A percentile compares a stretch with the other conserved stretches of the same genome.
phyloP scores from a whole-genome alignment of 2,797 vertebrate species.

The Selene dorsalis region DNA sequence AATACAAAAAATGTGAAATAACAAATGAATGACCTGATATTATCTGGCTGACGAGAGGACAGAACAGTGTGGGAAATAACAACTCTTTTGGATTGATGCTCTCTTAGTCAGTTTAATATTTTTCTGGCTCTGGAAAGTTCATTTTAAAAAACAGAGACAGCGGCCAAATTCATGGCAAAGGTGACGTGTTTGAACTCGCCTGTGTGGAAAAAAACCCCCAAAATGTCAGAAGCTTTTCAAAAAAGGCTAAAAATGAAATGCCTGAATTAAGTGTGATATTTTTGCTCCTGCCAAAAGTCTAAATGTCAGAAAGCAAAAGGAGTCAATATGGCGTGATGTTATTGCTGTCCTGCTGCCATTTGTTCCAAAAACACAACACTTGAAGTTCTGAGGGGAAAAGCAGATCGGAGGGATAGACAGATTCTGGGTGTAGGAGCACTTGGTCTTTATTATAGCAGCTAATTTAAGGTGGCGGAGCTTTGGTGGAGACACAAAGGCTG shows the following conservation, averaged over 20 bases:
- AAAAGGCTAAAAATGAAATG: constrained; percentile 42
- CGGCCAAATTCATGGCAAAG: constrained; percentile 54
- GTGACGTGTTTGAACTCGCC: constrained; percentile 37
- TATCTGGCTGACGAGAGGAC: neutral
- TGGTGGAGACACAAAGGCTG: constrained; percentile 49
- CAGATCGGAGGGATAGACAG: constrained; percentile 36
- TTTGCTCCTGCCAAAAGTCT: constrained; percentile 55
- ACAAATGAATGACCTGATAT: neutral
- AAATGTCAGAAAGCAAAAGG: constrained; percentile 57
- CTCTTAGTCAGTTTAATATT: constrained; percentile 10
- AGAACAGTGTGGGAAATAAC: neutral
- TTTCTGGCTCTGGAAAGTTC: constrained; percentile 45
- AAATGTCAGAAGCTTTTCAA: constrained; percentile 63
- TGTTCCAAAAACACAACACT: constrained; percentile 53
- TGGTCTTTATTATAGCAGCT: constrained; percentile 52
- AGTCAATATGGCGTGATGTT: constrained; percentile 36
- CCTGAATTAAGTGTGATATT: constrained; percentile 57
- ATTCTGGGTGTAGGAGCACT: constrained; percentile 51
- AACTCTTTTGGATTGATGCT: neutral
- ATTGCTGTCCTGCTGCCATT: constrained; percentile 47
- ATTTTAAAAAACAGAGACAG: constrained; percentile 21
- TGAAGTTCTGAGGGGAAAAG: constrained; percentile 33
- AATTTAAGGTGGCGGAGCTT: constrained; percentile 56
- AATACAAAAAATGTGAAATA: neutral
- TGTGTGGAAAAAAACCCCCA: constrained; percentile 16